Base-by-base conservation (phyloP, 2,888 invertebrate species). In the Helobdella robusta region DNA sequence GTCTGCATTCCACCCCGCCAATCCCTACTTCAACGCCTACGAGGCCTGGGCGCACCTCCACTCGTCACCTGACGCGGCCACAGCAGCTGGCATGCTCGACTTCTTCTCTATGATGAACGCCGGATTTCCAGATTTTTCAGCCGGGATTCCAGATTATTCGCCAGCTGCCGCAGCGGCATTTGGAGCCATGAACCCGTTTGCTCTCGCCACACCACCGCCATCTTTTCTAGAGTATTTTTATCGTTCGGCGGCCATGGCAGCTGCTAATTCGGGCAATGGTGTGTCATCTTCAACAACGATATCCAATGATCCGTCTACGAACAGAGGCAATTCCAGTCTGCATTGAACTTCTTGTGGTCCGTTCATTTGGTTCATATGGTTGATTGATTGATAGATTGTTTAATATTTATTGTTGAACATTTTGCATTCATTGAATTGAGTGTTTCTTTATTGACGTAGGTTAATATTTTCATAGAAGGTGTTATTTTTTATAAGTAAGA, bases 11-110 rank as follows among this genome's bases (percentile, higher is more conserved):
- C 62, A 62, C n/a, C 62, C 62, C 23, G 30, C 50, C 30, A 28
- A 62, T 44, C 60, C 61, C 54, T 58, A 25, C 44, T 52, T 58
- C 66, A 60, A 44, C 67, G 30, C 63, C 20, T 59, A 59, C 20
- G 65, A 59, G 32, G 56, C 23, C 59, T 58, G 65, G 65, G 58
- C 46, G n/a, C 35, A 25, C 36, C 30, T 44, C n/a, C 34, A 20
- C 58, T 61, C 56, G 23, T 61, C 62, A 36, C 63, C 62, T 20
- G 62, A 62, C 32, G 62, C 62, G 4, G 28, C 54, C 6, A 56
- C 56, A 5, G 62, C 62, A 23, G 62, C 62, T n/a, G 44, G 46
- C 8, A 62, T 62, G 62, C n/a, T 62, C 15, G 62, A 62, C 34
- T 62, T 62, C 23, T 62, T 62, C 35, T 62, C 62, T 6, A 50